Evolutionary conservation across 2,888 invertebrate genomes (phyloP), one percentile per base, ranked within the genome.

Genomic region (Keiferia lycopersicella): DNA sequence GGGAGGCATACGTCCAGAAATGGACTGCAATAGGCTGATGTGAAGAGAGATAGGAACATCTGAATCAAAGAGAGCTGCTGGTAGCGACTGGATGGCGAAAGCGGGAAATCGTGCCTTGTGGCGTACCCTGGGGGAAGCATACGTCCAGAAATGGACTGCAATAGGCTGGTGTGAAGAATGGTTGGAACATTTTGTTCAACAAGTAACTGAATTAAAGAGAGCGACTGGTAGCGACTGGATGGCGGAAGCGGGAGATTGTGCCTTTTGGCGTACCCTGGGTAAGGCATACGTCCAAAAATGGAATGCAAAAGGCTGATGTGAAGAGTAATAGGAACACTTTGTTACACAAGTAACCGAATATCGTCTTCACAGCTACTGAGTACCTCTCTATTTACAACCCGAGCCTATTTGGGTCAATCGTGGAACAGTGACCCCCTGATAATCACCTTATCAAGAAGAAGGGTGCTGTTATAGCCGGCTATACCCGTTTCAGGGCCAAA

Each of bases 401-500:
- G 34, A 60, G 41, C 67, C 65, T 64, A 72, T 71, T 69, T 70
- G 65, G 71, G 71, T 72, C 71, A 72, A 69, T 69, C 70, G 68
- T 48, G 64, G 67, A 30, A 71, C 70, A 65, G 62, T 71, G 69
- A 68, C 71, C 71, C 62, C 39, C 51, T 57, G 62, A 51, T 56
- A 53, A 64, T 64, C 64, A 30, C 57, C 53, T 63, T 63, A 63
- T 63, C 63, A 61, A 48, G 48, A 45, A 48, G 61, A 61, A 34
- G 58, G 48, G 56, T 26, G 18, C 12, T 20, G 51, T 51, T 51
- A 51, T 51, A 51, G 51, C 20, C 22, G 51, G 20, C 51, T 22
- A 20, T 51, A 18, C 51, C 51, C 51, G 12, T 51, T 51, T 3
- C 20, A 22, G 18, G 7, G 20, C 20, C 51, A 51, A 51, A 51